Evolutionary conservation across 2,113 vertebrate genomes (phyloP), one percentile per base, ranked within the genome.

Genomic region (Sceloporus tristichus): DNA sequence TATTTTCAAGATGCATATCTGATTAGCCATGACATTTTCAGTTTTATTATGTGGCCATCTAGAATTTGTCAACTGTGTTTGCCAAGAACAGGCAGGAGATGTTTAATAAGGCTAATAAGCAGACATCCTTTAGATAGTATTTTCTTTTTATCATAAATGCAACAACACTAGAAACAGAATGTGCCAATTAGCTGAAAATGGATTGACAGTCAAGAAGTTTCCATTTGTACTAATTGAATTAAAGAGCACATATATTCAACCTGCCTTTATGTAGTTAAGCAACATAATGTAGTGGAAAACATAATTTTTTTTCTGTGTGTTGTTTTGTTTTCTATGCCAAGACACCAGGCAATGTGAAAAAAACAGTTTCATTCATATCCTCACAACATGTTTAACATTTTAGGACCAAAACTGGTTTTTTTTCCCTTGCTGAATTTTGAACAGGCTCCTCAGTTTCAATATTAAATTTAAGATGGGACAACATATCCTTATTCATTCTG

Each of bases 181-280:
- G 38, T 40, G 19, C 13, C 62, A 78, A 62, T 81, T 90, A 91
- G 42, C 27, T 84, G 85, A 87, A 85, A 89, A 84, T 62, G 21
- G 21, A 53, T 89, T 87, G 88, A 87, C 53, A 80, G 29, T 62
- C 75, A 82, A 91, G 71, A 82, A 78, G 78, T 68, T 68, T 68
- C 66, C 66, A 68, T 84, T 89, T 84, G 54, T 89, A n/a, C 9
- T 89, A 76, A 88, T 82, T 84, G 19, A 25, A 78, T 79, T 82
- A 85, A 91, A 2, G 87, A 56, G 34, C 14, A 82, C 9, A 48
- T 82, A 53, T 27, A 3, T 66, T 21, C n/a, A 86, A 79, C 4
- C 38, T 89, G 62, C 81, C 75, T 53, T 5, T 40, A 86, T 88
- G 42, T 71, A 70, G 62, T 2, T 87, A 29, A 34, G 11, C 68